phyloP scores from a whole-genome alignment of 2,888 invertebrate species.

The Drepanosiphum platanoidis region DNA sequence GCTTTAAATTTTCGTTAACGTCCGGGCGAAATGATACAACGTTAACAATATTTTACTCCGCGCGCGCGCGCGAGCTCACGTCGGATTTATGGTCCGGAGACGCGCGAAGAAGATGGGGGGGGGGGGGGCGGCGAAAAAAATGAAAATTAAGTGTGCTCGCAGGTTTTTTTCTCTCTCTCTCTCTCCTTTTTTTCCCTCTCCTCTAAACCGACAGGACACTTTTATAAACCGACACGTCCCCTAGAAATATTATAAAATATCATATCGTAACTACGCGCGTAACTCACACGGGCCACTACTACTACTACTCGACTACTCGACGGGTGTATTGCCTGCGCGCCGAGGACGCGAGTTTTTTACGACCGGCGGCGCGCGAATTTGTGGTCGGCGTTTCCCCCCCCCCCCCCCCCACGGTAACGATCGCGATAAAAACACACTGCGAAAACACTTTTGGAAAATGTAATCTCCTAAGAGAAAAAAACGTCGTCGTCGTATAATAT shows the following conservation, averaged over 20 bases:
- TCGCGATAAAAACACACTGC: too few relatives aligned
- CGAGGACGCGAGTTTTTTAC: too few relatives aligned
- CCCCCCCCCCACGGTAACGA: too few relatives aligned
- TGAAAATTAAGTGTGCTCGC: slow-evolving; percentile 49
- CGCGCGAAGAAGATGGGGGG: neutral
- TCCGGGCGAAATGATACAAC: slow-evolving; percentile 46
- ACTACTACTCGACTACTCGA: too few relatives aligned
- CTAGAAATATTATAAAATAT: too few relatives aligned
- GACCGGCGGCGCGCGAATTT: too few relatives aligned
- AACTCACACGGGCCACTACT: too few relatives aligned
- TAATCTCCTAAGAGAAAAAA: neutral
- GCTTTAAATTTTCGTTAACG: slow-evolving; percentile 62
- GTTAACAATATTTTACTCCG: slow-evolving; percentile 53
- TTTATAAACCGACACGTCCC: slow-evolving; percentile 21
- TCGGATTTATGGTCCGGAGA: slow-evolving; percentile 42
- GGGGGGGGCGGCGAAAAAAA: slow-evolving; percentile 23
- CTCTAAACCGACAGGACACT: slow-evolving; percentile 30
- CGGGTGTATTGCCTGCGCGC: too few relatives aligned
- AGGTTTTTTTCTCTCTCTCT: too few relatives aligned
- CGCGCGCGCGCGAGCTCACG: neutral
- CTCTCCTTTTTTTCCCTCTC: too few relatives aligned
- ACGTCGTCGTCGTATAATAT: neutral
- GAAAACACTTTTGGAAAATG: neutral
- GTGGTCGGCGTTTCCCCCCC: too few relatives aligned
- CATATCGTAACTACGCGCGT: too few relatives aligned